These are phyloP conservation scores for Cheiracanthium punctorium DNA, from an alignment of 2,888 invertebrate species.

Conservation along the genomic window DNA sequence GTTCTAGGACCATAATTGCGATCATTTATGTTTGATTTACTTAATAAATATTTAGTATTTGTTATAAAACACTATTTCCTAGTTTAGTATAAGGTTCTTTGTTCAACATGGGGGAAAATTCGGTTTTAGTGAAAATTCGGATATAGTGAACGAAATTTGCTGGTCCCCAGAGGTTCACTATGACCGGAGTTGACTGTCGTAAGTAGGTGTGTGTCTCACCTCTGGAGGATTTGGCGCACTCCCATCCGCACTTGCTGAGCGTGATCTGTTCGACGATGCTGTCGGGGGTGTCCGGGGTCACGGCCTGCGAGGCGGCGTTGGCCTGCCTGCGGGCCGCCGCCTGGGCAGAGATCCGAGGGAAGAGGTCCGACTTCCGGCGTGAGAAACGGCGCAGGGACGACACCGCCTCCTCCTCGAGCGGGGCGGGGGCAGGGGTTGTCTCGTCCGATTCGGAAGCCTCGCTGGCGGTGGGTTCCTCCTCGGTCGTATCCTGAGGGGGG, in stretches of 20 bases:
- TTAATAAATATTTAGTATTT: too few species aligned
- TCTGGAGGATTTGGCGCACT: slow-evolving; percentile 45
- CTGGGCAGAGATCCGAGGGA: slow-evolving; percentile 60
- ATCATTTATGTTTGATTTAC: too few species aligned
- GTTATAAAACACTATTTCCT: too few species aligned
- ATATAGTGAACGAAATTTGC: too few species aligned
- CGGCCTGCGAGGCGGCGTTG: not conserved
- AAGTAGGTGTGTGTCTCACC: slow-evolving; percentile 12
- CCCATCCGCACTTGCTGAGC: slow-evolving; percentile 64
- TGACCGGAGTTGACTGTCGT: too few species aligned
- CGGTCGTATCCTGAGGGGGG: slow-evolving; percentile 40
- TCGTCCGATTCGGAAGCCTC: slow-evolving; percentile 57
- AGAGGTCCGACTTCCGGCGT: slow-evolving; percentile 60
- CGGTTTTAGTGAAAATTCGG: too few species aligned
- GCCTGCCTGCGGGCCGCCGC: slow-evolving; percentile 42
- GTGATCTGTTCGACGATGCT: slow-evolving; percentile 55
- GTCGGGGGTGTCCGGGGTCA: not conserved
- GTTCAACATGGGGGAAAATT: too few species aligned
- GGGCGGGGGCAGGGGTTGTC: not conserved
- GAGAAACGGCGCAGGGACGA: slow-evolving; percentile 48
- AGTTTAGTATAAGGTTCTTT: too few species aligned
- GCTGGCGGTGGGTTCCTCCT: slow-evolving; percentile 50
- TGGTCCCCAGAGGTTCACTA: too few species aligned
- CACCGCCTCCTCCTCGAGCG: slow-evolving; percentile 23
- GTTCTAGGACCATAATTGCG: too few species aligned